Base-by-base conservation (phyloP, 2,797 vertebrate genomes). In the Acropternis orthonyx region DNA sequence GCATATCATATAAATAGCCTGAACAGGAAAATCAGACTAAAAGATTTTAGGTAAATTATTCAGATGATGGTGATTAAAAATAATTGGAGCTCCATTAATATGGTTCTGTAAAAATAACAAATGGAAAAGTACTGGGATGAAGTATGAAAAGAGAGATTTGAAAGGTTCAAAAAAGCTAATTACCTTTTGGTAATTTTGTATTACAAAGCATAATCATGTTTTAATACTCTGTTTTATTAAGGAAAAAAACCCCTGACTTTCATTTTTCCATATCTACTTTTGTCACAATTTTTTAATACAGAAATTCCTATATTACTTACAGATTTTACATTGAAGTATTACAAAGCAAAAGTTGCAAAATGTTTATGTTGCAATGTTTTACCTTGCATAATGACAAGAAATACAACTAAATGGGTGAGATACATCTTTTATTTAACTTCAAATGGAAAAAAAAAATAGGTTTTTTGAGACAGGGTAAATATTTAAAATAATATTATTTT, bases 61-160 rank as follows among this genome's bases (percentile, higher is more conserved):
- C 86, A 58, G 37, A 72, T 91, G 83, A 85, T 69, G 21, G 67
- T 55, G 49, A 84, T 93, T 92, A 92, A 93, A 95, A 90, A 41
- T 96, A 96, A 95, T 95, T 97, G 43, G 59, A 84, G 20, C 41
- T 55, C 46, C 76, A 72, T 93, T 91, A 92, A 66, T 73, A 58
- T 2, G 8, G 2, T 52, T 74, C 28, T 92, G 68, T 67, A 74
- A 92, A 94, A 93, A 92, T 72, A 86, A 69, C 34, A 92, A 89
- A 82, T 65, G 55, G n/a, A 68, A 78, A 58, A 91, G 19, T 66
- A 94, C n/a, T 0, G 5, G 37, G 36, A 61, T 71, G 74, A 89
- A 88, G n/a, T 48, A 81, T 37, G 36, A 93, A 74, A 87, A 51
- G 27, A 67, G 6, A 86, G 24, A 63, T 59, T 46, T 67, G 16